Base-by-base conservation (phyloP, 2,113 vertebrate species). In the Loxodonta africana region DNA sequence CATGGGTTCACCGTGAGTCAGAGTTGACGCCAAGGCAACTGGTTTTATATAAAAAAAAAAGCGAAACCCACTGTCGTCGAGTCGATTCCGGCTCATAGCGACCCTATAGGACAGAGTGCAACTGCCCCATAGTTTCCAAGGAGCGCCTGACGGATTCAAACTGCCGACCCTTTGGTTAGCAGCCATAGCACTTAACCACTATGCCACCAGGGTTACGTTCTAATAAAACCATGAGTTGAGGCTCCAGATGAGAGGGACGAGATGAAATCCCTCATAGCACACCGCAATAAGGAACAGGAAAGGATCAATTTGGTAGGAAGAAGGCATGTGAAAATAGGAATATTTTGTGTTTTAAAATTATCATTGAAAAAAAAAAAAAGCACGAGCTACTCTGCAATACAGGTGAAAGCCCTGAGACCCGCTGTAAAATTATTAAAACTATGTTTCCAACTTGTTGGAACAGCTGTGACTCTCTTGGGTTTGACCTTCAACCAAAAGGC, bases 231-330 rank as follows among this genome's bases (percentile, higher is more conserved):
- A 1, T 0, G 3, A 26, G 78, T 78, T 88, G 48, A 88, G n/a
- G 80, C 37, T 12, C 8, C 51, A 0, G 0, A 33, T 1, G 0
- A 0, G 73, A 89, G 53, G 83, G 83, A 12, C 0, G 0, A 60
- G 96, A 80, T 83, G 86, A 83, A 83, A 85, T 10, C 83, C 74
- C 15, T 17, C n/a, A 4, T 7, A 1, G 1, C 0, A 0, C 46
- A n/a, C 76, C 21, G 51, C 44, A n/a, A 0, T 2, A 76, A 6
- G 48, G 73, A 87, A 33, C 0, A 0, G 92, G 83, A 69, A 83
- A 53, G 48, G 83, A 83, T 87, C 89, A 18, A 9, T 44, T 37
- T 2, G 1, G 44, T 12, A 12, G 26, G 67, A 46, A 30, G 51
- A 23, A 87, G 46, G 5, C 65, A 0, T 8, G 14, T 0, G 7